Conservation (phyloP, 2,888 invertebrate species). For the Abrostola tripartita region DNA sequence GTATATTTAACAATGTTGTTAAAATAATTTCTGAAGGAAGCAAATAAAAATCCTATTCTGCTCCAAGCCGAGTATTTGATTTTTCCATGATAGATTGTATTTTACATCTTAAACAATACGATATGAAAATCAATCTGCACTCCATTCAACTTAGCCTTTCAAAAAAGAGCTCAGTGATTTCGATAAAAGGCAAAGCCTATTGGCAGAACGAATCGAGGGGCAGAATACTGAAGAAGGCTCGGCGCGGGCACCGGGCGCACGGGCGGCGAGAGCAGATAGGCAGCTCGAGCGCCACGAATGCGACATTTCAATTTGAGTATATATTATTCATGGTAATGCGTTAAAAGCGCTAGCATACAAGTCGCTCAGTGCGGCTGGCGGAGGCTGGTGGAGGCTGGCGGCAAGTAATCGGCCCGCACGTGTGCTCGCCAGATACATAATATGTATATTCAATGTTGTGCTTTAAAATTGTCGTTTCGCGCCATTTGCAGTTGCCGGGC, state of each 20-base stretch:
- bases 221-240: conserved; percentile 77
- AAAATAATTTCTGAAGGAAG: conserved; percentile 26
- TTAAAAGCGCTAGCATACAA: conserved; percentile 85
- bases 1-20: conserved; percentile 33
- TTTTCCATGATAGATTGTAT: conserved; percentile 11
- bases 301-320: conserved; percentile 88
- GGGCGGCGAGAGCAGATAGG: conserved; percentile 76
- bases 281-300: conserved; percentile 83
- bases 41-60: conserved; percentile 15
- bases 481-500: conserved; percentile 81
- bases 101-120: conserved; percentile 36
- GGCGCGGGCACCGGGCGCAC: conserved; percentile 53
- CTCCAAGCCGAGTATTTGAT: conserved; percentile 3
- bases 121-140: conserved; percentile 56
- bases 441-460: conserved; percentile 84
- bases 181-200: conserved; percentile 83
- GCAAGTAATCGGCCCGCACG: conserved; percentile 84
- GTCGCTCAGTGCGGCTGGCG: conserved; percentile 74
- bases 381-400: conserved; percentile 60
- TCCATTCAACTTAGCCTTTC: conserved; percentile 58
- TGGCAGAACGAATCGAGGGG: conserved; percentile 74
- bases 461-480: conserved; percentile 87
- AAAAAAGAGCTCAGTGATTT: conserved; percentile 70
- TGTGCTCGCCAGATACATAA: conserved; percentile 78
- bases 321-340: conserved; percentile 88